phyloP scores from a whole-genome alignment of 2,888 invertebrate genomes.

The Dioctria rufipes region DNA sequence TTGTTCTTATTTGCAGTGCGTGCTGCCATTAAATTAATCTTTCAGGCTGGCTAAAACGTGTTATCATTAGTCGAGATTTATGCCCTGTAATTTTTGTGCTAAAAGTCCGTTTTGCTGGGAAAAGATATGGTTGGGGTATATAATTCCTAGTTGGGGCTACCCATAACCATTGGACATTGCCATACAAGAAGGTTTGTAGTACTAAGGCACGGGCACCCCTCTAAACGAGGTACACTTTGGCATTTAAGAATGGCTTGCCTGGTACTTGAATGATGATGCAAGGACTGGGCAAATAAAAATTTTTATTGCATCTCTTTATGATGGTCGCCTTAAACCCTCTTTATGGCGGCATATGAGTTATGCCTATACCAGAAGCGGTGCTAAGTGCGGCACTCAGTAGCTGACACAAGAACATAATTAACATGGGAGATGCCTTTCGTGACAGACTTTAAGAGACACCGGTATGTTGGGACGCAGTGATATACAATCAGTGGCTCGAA shows the following conservation, averaged over 20 bases:
- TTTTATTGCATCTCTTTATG: slow-evolving; percentile 71
- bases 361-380: slow-evolving; percentile 65
- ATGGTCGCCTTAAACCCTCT: slow-evolving; percentile 71
- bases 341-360: slow-evolving; percentile 67
- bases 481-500: slow-evolving; percentile 5
- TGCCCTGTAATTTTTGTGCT: slow-evolving; percentile 57
- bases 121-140: slow-evolving; percentile 19
- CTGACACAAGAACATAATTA: slow-evolving; percentile 59
- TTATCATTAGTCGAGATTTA: slow-evolving; percentile 60
- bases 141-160: background rate
- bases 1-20: slow-evolving; percentile 57
- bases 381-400: slow-evolving; percentile 47
- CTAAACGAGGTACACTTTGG: background rate
- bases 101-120: slow-evolving; percentile 57
- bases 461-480: slow-evolving; percentile 20
- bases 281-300: slow-evolving; percentile 41
- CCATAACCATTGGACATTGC: slow-evolving; percentile 20
- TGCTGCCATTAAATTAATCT: slow-evolving; percentile 59
- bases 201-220: background rate
- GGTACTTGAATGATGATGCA: slow-evolving; percentile 41
- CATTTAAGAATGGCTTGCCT: slow-evolving; percentile 14
- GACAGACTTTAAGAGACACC: slow-evolving; percentile 55
- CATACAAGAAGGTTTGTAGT: background rate
- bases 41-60: slow-evolving; percentile 57
- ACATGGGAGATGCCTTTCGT: slow-evolving; percentile 61